Conservation (phyloP, 2,888 invertebrate species). For the Macrosoma leucophasiata region DNA sequence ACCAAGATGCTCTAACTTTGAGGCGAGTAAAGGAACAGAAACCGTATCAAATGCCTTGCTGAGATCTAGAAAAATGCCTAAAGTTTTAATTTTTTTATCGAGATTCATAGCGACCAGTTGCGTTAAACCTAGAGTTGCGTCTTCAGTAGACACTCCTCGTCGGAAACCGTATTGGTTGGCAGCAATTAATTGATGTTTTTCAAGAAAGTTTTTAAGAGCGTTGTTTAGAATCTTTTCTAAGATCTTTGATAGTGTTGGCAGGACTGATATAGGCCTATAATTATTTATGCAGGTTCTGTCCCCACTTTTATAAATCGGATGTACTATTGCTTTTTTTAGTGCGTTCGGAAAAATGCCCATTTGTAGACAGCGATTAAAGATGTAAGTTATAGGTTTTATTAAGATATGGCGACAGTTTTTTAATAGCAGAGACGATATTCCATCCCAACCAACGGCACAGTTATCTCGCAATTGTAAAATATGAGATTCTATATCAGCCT, state of each 20-base stretch:
- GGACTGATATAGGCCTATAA: conserved; percentile 4
- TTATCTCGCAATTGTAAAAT: too few relatives aligned
- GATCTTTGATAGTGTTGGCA: conserved; percentile 1
- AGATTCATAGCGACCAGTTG: conserved; percentile 3
- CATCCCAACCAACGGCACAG: too few relatives aligned
- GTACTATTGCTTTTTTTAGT: too few relatives aligned
- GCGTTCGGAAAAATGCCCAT: too few relatives aligned
- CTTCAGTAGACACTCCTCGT: conserved; percentile 5
- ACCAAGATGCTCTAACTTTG: conserved; percentile 7
- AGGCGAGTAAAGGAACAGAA: conserved; percentile 2
- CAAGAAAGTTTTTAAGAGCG: conserved; percentile 3
- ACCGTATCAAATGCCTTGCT: conserved; percentile 5
- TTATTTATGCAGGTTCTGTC: conserved; percentile 5
- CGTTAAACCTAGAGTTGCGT: conserved; percentile 4
- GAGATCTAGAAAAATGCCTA: conserved; percentile 5
- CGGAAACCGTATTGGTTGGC: conserved; percentile 7
- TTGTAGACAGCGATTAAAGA: too few relatives aligned
- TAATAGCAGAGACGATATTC: too few relatives aligned
- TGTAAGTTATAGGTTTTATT: too few relatives aligned
- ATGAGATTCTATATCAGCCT: too few relatives aligned
- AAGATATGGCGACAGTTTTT: too few relatives aligned
- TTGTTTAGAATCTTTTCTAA: conserved; percentile 6
- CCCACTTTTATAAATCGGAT: too few relatives aligned
- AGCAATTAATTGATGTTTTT: neutral
- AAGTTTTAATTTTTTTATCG: conserved; percentile 4